phyloP scores from a whole-genome alignment of 2,888 invertebrate species.

The Ectemnius cavifrons region DNA sequence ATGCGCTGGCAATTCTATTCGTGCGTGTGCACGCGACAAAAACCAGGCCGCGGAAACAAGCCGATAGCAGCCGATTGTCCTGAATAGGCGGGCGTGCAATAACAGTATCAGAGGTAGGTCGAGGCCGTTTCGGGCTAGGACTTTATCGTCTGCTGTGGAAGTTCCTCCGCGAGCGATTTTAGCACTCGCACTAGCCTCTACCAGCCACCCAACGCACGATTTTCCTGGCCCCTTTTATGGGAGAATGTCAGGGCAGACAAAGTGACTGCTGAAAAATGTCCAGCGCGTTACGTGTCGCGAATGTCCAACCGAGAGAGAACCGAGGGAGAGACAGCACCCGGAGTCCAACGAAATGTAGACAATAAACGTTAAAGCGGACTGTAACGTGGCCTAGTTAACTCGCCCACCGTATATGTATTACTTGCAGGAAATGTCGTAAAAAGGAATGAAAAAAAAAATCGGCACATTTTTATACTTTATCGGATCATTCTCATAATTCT shows the following conservation, averaged over 20 bases:
- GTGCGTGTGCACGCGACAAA: too few species aligned
- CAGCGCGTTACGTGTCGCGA: slow-evolving; percentile 36
- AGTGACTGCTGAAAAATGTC: slow-evolving; percentile 43
- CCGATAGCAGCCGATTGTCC: too few species aligned
- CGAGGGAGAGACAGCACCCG: background rate
- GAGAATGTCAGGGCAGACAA: slow-evolving; percentile 29
- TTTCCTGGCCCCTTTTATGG: slow-evolving; percentile 15
- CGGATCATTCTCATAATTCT: too few species aligned
- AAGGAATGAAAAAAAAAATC: too few species aligned
- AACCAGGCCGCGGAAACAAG: too few species aligned
- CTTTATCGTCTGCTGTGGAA: background rate
- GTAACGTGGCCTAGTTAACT: slow-evolving; percentile 3
- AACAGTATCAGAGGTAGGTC: too few species aligned
- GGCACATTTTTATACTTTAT: too few species aligned
- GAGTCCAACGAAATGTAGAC: slow-evolving; percentile 10
- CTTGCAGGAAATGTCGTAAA: too few species aligned
- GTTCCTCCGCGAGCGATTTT: background rate
- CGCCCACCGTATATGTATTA: too few species aligned
- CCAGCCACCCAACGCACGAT: slow-evolving; percentile 14
- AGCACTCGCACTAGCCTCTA: background rate
- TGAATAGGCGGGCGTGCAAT: too few species aligned
- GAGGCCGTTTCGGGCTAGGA: background rate
- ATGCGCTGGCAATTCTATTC: too few species aligned
- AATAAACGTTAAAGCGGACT: background rate
- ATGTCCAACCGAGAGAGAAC: slow-evolving; percentile 3